These are phyloP conservation scores for Drusus annulatus DNA, from an alignment of 1,140 invertebrate species.

Conservation along the genomic window DNA sequence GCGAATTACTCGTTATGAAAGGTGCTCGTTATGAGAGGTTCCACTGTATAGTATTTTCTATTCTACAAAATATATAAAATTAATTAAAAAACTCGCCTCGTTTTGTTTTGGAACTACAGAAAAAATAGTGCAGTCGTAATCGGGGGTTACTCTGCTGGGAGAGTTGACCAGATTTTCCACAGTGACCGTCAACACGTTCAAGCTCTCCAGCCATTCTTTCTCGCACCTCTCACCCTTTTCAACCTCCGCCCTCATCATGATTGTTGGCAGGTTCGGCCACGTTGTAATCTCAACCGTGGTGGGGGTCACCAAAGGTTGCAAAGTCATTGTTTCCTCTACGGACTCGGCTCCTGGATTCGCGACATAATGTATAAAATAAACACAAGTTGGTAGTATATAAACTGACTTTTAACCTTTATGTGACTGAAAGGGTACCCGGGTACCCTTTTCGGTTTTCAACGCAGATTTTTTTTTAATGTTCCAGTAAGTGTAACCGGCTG, in stretches of 20 bases:
- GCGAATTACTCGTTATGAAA: too few relatives aligned
- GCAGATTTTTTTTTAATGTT: too few relatives aligned
- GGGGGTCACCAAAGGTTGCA: constrained; percentile 3
- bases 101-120: constrained; percentile 21
- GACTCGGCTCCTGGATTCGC: neutral
- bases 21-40: too few relatives aligned
- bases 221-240: neutral
- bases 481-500: too few relatives aligned
- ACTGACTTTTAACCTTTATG: too few relatives aligned
- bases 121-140: constrained; percentile 24
- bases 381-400: too few relatives aligned
- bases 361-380: neutral
- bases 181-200: constrained; percentile 17
- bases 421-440: too few relatives aligned
- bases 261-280: constrained; percentile 13
- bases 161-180: neutral
- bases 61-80: too few relatives aligned
- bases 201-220: neutral
- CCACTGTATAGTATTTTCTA: too few relatives aligned
- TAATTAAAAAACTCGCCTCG: neutral
- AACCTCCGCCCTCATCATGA: neutral
- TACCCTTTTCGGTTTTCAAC: too few relatives aligned
- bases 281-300: neutral
- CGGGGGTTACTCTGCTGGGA: neutral
- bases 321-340: constrained; percentile 3